Evolutionary conservation across 2,113 vertebrate genomes (phyloP), one percentile per base, ranked within the genome.

Genomic region (Tragulus kanchil): DNA sequence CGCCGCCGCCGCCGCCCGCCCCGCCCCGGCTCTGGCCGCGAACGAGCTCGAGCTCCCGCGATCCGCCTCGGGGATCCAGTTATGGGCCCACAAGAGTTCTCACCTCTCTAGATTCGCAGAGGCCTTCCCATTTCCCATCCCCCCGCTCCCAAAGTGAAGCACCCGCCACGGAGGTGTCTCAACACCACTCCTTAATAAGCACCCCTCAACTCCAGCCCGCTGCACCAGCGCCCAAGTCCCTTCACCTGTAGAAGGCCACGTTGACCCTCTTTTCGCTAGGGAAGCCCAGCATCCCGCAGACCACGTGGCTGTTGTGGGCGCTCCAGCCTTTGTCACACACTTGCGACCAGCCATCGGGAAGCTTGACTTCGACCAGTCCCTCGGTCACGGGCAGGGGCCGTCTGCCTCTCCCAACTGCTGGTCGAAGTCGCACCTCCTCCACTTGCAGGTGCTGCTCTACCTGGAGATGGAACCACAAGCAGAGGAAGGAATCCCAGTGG

Each of bases 201-300:
- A 26, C 6, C 14, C 61, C n/a, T 42, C 58, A 25, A 7, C 11
- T 25, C 52, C 48, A 8, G 15, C 1, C 62, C 28, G 15, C 23
- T 14, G 36, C 58, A 1, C 1, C 83, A 3, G 65, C 9, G 25
- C 59, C 93, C 69, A 0, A 45, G 12, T 6, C 73, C 50, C 89
- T 99, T 99, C 98, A 99, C 99, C 99, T 99, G 99, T 99, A 99
- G 98, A 99, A 99, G 98, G 99, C 99, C 96, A 98, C 99, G 99
- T 99, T 99, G 98, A 99, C 98, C 92, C 99, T 99, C 97, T 98
- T 99, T 97, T 99, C 99, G 0, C 99, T 98, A 0, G 99, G 99
- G 98, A 99, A 99, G 90, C 99, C 99, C 99, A 99, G 98, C 99
- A 99, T 99, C 90, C 99, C 99, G 0, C 99, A 99, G 98, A 99